Conservation (phyloP, 2,797 vertebrate species). For the Melanotaenia trifasciata region DNA sequence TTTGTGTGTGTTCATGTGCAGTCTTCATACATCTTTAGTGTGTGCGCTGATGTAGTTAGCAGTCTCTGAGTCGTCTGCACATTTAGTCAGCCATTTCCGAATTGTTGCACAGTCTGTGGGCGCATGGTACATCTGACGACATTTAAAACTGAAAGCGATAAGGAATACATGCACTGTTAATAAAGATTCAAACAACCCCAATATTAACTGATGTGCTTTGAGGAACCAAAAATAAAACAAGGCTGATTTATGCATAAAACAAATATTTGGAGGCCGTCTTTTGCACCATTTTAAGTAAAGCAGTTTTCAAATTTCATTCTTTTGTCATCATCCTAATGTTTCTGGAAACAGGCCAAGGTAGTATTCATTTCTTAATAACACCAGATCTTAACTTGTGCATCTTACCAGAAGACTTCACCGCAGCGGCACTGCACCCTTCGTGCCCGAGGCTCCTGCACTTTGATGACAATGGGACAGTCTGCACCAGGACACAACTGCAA, state of each 20-base stretch:
- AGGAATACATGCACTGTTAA: not conserved
- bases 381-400: not conserved
- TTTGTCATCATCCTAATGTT: not conserved
- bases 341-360: not conserved
- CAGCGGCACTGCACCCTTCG: conserved; percentile 97
- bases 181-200: not conserved
- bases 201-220: not conserved
- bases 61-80: conserved; percentile 98
- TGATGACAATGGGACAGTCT: conserved; percentile 98
- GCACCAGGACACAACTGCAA: conserved; percentile 98
- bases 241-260: not conserved
- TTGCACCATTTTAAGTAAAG: not conserved
- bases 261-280: not conserved
- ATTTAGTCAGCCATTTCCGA: conserved; percentile 98
- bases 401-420: conserved; percentile 98
- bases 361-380: not conserved
- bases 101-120: conserved; percentile 98
- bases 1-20: not conserved
- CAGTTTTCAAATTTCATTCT: not conserved
- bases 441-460: conserved; percentile 96
- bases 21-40: conserved; percentile 98
- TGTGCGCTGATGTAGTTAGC: conserved; percentile 99
- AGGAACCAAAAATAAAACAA: not conserved
- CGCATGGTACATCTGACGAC: conserved; percentile 99
- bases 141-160: conserved; percentile 90